Evolutionary conservation across 2,113 vertebrate species (phyloP).

Genomic region (Phalacrocorax aristotelis): DNA sequence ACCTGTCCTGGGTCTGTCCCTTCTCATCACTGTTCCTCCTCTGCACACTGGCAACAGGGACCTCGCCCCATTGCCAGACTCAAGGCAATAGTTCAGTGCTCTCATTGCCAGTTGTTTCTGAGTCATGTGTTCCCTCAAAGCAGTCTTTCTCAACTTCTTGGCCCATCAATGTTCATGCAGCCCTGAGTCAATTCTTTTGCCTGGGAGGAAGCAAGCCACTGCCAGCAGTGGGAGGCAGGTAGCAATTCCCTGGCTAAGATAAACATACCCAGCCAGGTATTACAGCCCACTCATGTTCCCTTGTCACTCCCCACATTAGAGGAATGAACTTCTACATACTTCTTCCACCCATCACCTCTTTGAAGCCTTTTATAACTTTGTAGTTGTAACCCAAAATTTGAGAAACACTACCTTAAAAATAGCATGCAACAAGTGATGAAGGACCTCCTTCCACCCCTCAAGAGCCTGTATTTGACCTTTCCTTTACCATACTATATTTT

Average conservation of each 20-base stretch:
- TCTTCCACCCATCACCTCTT: not conserved
- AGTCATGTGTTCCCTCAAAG: not conserved
- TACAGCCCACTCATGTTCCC: slow-evolving; percentile 19
- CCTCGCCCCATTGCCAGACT: not conserved
- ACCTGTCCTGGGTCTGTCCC: not conserved
- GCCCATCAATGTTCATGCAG: not conserved
- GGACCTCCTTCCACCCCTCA: not conserved
- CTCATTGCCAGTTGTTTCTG: not conserved
- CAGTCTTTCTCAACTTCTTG: not conserved
- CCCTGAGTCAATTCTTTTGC: not conserved
- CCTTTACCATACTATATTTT: not conserved
- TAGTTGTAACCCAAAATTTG: not conserved
- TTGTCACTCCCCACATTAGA: not conserved
- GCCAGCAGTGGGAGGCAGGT: not conserved
- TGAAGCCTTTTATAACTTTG: not conserved
- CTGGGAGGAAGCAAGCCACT: not conserved
- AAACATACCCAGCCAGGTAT: not conserved
- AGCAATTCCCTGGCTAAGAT: not conserved
- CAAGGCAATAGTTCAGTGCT: not conserved
- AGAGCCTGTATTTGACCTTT: not conserved
- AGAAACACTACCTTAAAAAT: not conserved
- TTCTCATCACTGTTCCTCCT: not conserved
- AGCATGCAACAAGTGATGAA: not conserved
- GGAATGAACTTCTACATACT: not conserved
- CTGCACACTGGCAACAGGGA: not conserved